Evolutionary conservation across 1,140 invertebrate species (phyloP), one percentile per base, ranked within the genome.

Genomic region (Lasioglossum albipes): DNA sequence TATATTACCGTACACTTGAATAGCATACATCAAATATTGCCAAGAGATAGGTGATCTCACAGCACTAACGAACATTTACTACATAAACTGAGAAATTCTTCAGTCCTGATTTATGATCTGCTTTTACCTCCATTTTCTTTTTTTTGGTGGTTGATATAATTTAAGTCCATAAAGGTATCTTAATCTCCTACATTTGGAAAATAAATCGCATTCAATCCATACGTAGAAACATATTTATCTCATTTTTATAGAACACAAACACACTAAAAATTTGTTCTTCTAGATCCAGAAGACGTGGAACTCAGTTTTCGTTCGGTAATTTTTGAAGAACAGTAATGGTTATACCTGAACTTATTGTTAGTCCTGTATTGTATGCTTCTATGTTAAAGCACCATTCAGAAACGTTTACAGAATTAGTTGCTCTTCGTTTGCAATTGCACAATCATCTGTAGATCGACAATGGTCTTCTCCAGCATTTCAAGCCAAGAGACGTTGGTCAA

Each of bases 401-500:
- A 70, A 68, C 75, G 74, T 69, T 13, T 70, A 83, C 61, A 75
- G 42, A 83, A 69, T 84, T 88, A 91, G 84, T 89, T 88, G 84
- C 88, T 91, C 76, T 91, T 91, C 36, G 88, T 85, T 88, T 93
- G 91, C 79, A 93, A 89, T 86, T 92, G 90, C 82, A 93, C 92
- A 64, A 92, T 91, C 74, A 91, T 88, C 76, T 93, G 92, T 59
- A 94, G 79, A 85, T 91, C 93, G 9, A 86, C 78, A 61, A 94
- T 93, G 62, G 93, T 93, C 77, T 93, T 93, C 75, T 93, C 93
- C 68, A 94, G 86, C 90, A 93, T 92, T 61, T 93, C 93, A 4
- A 93, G 86, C 92, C 93, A 93, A 9, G 92, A 93, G 36, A 91
- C 87, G 54, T 90, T 93, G 13, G 89, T 91, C 71, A 90, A 87